Base-by-base conservation (phyloP, 2,888 invertebrate species). In the Agapostemon virescens region DNA sequence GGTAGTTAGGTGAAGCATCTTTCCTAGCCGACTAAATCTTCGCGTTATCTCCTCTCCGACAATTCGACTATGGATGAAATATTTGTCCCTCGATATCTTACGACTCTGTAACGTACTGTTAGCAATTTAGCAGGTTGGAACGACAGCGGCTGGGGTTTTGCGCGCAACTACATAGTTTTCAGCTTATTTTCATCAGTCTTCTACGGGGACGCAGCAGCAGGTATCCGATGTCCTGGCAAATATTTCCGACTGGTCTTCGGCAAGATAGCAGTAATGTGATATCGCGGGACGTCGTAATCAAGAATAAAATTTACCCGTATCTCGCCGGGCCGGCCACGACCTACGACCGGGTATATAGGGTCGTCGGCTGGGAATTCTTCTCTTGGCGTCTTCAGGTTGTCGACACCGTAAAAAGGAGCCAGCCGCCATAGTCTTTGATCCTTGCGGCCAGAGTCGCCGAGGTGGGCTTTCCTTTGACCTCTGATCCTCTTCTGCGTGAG, bases 381-480 rank as follows among this genome's bases (percentile, higher is more conserved):
- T 69, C 40, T n/a, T 49, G 61, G 70, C 67, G 67, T 63, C 61
- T 63, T 20, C 58, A 64, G 74, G 68, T 52, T 68, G 61, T 76
- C 42, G 81, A 63, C 77, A 67, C 63, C 63, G 33, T 77, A 72
- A 85, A 80, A 81, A 80, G 61, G 52, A 74, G 77, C 69, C 38
- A 69, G 74, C 72, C 23, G n/a, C 38, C 68, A 63, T 33, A 79
- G 77, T 76, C 85, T 85, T 85, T 86, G 84, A 85, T 86, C 82
- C 78, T 79, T 15, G 85, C 83, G 79, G 58, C 64, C 58, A 40
- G 69, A 78, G 75, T 78, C 69, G 69, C 45, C 52, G 79, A 55
- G 74, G 69, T 77, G 72, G 74, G 72, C 78, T 78, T 61, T 63
- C 30, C 61, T 70, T 75, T 68, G 84, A 85, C 82, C 86, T 80